phyloP scores from a whole-genome alignment of 2,113 vertebrate genomes.

The Gulo gulo region DNA sequence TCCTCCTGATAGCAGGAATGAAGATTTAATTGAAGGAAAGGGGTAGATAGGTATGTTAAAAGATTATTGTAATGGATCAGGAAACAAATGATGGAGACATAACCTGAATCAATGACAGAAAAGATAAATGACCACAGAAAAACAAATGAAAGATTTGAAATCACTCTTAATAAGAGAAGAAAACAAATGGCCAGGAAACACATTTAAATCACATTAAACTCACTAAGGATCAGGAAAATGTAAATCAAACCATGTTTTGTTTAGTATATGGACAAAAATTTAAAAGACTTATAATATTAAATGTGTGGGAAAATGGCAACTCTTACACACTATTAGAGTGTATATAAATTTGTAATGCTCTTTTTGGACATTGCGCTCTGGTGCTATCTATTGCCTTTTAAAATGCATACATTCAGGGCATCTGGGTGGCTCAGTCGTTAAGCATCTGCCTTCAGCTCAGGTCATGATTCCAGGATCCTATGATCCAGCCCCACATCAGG shows the following conservation, averaged over 20 bases:
- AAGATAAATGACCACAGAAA: neutral
- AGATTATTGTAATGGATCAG: neutral
- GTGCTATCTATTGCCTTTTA: neutral
- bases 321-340: neutral
- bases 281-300: neutral
- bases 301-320: neutral
- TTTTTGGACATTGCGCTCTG: neutral
- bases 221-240: neutral
- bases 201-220: conserved; percentile 3
- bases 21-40: conserved; percentile 12
- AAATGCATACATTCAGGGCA: neutral
- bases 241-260: neutral
- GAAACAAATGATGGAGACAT: neutral
- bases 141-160: neutral
- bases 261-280: neutral
- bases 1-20: neutral
- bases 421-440: too few species aligned
- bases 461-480: too few species aligned
- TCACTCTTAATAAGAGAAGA: neutral
- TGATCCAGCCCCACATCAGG: too few species aligned
- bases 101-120: neutral
- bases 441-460: too few species aligned
- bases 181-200: neutral
- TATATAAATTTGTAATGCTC: neutral
- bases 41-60: neutral